Evolutionary conservation across 2,888 invertebrate species (phyloP), one percentile per base, ranked within the genome.

Genomic region (Chymomyza caudatula): DNA sequence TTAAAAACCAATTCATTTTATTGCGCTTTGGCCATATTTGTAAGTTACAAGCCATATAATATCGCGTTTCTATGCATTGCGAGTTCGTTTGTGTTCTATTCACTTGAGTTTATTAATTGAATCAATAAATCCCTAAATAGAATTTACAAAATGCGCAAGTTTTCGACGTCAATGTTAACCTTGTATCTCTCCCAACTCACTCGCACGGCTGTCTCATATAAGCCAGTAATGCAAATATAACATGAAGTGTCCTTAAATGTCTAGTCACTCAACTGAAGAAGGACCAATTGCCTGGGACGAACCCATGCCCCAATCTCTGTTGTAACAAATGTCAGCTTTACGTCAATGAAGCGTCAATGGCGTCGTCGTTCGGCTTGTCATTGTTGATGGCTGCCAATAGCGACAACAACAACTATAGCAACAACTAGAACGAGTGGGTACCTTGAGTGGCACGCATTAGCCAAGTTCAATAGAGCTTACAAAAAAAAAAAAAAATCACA

Each of bases 71-170:
- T 11, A 37, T 0, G 11, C 29, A 11, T 37, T 11, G 11, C n/a
- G n/a, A 25, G 25, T 25, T 25, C 6, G 5, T 25, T 25, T 25
- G 25, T 4, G 3, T 1, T 49, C 11, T 11, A 53, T 49, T 11
- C 11, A 37, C 52, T 25, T 55, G 17, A 8, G 19, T 42, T 49
- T 67, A 71, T 72, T 70, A 73, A 78, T 69, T 69, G 37, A 79
- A 81, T 83, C 82, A 77, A 83, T 84, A 82, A 72, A 77, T 75
- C 78, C 78, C 58, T 70, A 84, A 81, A 83, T 81, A 82, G 73
- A 67, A 68, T 69, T 77, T 65, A 76, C 67, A 56, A 66, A 78
- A 66, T 67, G 67, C 72, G 69, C 75, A 71, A 75, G 73, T 73
- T 80, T 79, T 71, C 66, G 69, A 70, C 62, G 76, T 74, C 71